A percentile compares a stretch with the other conserved stretches of the same genome.
Conservation (phyloP, 1,140 invertebrate species). For the Paralvinella palmiformis region DNA sequence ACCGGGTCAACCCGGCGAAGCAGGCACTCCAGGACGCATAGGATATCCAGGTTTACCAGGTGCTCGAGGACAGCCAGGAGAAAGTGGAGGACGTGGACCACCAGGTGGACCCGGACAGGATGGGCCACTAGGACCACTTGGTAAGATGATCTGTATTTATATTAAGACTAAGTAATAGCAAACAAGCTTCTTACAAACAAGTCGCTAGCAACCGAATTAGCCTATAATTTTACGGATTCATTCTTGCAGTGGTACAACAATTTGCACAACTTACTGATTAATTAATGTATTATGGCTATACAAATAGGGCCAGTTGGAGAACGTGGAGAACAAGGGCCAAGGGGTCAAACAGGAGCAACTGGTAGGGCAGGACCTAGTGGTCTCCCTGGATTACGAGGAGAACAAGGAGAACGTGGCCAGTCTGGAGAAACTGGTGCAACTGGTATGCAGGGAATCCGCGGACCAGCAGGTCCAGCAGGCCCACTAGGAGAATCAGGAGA, state of each 20-base stretch:
- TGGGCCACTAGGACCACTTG: background rate
- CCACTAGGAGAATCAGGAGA: background rate
- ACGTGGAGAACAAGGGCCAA: background rate
- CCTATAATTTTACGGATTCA: too few species aligned
- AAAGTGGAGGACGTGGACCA: background rate
- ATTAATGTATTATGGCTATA: too few species aligned
- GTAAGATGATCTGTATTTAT: too few species aligned
- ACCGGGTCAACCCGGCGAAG: background rate
- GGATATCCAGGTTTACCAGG: background rate
- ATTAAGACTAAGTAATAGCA: too few species aligned
- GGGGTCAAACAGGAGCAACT: background rate
- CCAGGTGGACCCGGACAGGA: background rate
- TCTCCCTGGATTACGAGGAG: background rate
- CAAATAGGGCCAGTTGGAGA: background rate
- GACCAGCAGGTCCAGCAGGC: background rate
- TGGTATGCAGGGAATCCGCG: slow-evolving; percentile 4
- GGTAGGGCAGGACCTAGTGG: background rate
- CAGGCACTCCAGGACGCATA: background rate
- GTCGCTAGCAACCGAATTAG: too few species aligned
- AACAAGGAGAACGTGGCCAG: background rate
- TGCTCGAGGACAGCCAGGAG: background rate
- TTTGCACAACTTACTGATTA: too few species aligned
- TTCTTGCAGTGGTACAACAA: too few species aligned
- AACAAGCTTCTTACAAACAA: too few species aligned
- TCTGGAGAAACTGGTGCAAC: background rate